phyloP scores from a whole-genome alignment of 2,888 invertebrate species.

The Crioceris asparagi region DNA sequence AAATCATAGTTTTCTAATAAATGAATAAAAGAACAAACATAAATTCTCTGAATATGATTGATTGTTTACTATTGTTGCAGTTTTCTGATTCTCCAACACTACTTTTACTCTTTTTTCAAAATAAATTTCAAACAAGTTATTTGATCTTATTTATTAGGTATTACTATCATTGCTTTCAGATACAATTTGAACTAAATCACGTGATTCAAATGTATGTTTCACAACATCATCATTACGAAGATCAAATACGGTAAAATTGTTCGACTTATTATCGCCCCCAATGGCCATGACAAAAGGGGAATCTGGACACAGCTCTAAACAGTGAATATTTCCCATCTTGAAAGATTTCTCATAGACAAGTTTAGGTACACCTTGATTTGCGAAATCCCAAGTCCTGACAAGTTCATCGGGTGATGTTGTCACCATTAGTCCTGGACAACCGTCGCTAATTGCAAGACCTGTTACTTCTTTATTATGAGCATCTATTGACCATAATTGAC shows the following conservation, averaged over 20 bases:
- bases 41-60: no score
- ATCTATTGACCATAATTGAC: constrained; percentile 29
- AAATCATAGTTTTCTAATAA: no score
- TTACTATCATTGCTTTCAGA: no score
- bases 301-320: constrained; percentile 68
- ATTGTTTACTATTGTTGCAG: no score
- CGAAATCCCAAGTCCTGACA: constrained; percentile 79
- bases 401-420: constrained; percentile 70
- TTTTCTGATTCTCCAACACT: no score
- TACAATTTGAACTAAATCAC: constrained; percentile 32
- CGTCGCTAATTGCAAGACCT: constrained; percentile 62
- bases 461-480: constrained; percentile 81
- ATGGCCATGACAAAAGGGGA: constrained; percentile 68
- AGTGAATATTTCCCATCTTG: constrained; percentile 62
- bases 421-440: constrained; percentile 64
- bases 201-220: constrained; percentile 39
- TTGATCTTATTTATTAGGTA: no score
- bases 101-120: no score
- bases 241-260: constrained; percentile 61
- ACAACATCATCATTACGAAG: constrained; percentile 45
- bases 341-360: constrained; percentile 44
- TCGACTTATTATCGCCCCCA: constrained; percentile 75
- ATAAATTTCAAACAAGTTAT: no score
- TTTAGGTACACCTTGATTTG: constrained; percentile 30
- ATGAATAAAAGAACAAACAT: no score